Evolutionary conservation across 2,113 vertebrate genomes (phyloP).

Genomic region (Piprites chloris): DNA sequence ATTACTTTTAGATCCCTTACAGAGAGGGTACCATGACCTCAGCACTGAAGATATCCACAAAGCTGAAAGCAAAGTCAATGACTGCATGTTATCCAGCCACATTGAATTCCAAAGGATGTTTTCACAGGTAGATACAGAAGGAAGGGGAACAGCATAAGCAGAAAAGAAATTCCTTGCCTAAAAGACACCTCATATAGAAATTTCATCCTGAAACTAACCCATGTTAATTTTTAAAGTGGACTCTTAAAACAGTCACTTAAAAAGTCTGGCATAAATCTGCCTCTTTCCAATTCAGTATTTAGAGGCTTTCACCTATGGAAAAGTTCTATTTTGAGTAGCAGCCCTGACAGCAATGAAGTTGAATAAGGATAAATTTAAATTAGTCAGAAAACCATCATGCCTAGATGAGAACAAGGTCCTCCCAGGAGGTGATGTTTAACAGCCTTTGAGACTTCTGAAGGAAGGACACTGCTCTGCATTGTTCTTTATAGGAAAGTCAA

Average conservation of each 20-base stretch:
- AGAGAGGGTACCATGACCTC: neutral
- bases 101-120: neutral
- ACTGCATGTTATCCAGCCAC: neutral
- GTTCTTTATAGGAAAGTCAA: neutral
- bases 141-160: neutral
- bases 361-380: slow-evolving; percentile 11
- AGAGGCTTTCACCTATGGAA: neutral
- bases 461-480: neutral
- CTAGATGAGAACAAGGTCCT: neutral
- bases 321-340: neutral
- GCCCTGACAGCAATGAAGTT: neutral
- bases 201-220: neutral
- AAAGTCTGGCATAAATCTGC: neutral
- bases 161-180: neutral
- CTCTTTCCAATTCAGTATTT: neutral
- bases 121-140: neutral
- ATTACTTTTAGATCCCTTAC: neutral
- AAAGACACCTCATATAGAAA: neutral
- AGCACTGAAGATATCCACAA: neutral
- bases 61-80: neutral
- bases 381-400: neutral
- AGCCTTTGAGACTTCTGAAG: neutral
- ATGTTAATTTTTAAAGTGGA: neutral
- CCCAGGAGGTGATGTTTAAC: neutral
- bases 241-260: neutral